Conservation (phyloP, 2,113 vertebrate genomes). For the Phaethornis superciliosus region DNA sequence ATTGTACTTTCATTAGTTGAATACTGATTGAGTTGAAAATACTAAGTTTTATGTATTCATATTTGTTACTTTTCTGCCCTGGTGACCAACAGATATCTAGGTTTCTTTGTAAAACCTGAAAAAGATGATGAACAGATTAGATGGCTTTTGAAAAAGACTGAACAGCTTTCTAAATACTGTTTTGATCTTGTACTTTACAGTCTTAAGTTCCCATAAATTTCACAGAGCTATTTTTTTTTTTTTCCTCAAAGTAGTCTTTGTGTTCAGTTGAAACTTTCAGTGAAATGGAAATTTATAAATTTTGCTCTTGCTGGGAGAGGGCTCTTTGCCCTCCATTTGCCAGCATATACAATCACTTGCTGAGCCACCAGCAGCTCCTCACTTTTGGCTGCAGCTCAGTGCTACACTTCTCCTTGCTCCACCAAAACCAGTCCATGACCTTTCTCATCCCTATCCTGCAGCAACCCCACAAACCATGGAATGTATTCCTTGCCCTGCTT, state of each 20-base stretch:
- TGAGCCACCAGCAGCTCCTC: not conserved
- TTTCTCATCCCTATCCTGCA: not conserved
- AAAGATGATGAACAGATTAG: not conserved
- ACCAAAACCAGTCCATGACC: not conserved
- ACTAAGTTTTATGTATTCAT: not conserved
- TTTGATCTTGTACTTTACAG: not conserved
- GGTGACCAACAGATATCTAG: not conserved
- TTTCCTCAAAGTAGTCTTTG: not conserved
- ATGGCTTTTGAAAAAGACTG: not conserved
- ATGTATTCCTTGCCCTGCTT: not conserved
- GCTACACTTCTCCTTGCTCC: rapidly evolving
- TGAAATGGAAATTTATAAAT: not conserved
- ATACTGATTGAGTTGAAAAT: not conserved
- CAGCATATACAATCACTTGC: not conserved
- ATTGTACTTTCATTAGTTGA: not conserved
- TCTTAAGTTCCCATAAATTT: not conserved
- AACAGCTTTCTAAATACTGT: not conserved
- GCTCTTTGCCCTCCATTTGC: not conserved
- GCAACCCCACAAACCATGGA: not conserved
- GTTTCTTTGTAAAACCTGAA: not conserved
- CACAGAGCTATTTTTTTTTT: not conserved
- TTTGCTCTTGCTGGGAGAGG: not conserved
- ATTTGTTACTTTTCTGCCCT: not conserved
- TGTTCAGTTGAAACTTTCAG: not conserved
- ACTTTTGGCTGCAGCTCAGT: not conserved